Evolutionary conservation across 2,888 invertebrate genomes (phyloP).

Genomic region (Cheilosia soror): DNA sequence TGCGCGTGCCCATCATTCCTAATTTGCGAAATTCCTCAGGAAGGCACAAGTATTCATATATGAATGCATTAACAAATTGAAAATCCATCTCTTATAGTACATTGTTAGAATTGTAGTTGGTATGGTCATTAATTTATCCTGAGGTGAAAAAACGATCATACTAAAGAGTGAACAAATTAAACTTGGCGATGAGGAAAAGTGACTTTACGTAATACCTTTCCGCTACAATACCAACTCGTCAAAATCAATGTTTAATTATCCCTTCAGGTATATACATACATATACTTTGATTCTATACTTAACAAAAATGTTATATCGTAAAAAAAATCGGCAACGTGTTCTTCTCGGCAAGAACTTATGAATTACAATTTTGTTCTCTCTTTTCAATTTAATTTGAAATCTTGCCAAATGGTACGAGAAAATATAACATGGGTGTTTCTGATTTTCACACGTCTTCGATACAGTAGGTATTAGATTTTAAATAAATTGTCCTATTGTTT

Average conservation of each 20-base stretch:
- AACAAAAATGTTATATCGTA: background rate
- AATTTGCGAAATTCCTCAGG: constrained; percentile 64
- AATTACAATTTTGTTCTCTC: constrained; percentile 41
- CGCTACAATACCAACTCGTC: background rate
- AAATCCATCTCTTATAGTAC: constrained; percentile 31
- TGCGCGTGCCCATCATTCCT: constrained; percentile 62
- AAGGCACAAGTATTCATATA: constrained; percentile 9
- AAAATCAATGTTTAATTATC: constrained; percentile 26
- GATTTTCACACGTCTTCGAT: constrained; percentile 39
- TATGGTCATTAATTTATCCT: background rate
- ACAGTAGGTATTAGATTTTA: constrained; percentile 7
- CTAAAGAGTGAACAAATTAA: constrained; percentile 31
- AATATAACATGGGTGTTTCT: constrained; percentile 34
- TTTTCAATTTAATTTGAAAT: constrained; percentile 35
- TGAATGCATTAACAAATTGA: constrained; percentile 35
- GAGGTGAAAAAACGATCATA: background rate
- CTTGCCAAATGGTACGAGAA: constrained; percentile 47
- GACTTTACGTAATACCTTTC: constrained; percentile 39
- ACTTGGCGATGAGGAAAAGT: constrained; percentile 24
- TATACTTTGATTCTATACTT: background rate
- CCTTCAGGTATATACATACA: background rate
- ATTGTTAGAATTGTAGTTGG: constrained; percentile 32
- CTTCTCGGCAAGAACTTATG: constrained; percentile 39
- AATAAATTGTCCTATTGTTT: constrained; percentile 7
- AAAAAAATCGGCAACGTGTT: constrained; percentile 2